Conservation (phyloP, 2,888 invertebrate species). For the Nemotelus nigrinus region DNA sequence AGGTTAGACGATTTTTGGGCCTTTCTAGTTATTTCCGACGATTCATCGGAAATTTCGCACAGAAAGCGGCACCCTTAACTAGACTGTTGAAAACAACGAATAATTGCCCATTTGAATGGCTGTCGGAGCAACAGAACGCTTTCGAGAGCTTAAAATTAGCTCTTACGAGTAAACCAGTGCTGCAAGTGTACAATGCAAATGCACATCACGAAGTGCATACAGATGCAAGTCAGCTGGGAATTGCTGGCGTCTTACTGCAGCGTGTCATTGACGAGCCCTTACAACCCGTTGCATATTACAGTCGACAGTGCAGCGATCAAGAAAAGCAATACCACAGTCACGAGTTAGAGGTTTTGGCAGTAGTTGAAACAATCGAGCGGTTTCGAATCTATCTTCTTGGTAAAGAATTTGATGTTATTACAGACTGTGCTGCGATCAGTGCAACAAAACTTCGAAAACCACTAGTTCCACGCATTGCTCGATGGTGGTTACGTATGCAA, state of each 20-base stretch:
- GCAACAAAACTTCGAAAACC: background rate
- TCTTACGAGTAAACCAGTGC: slow-evolving; percentile 44
- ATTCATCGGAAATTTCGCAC: background rate
- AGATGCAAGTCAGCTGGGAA: slow-evolving; percentile 57
- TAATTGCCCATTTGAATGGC: background rate
- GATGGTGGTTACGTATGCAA: background rate
- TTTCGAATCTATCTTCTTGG: slow-evolving; percentile 58
- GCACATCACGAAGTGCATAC: slow-evolving; percentile 57
- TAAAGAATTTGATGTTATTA: slow-evolving; percentile 48
- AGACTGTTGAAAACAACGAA: background rate
- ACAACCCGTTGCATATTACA: no score
- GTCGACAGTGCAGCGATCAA: no score
- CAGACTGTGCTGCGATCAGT: background rate
- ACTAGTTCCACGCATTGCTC: background rate
- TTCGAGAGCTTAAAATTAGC: background rate
- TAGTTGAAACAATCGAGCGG: no score
- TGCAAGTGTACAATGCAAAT: slow-evolving; percentile 54
- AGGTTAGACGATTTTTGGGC: slow-evolving; percentile 20
- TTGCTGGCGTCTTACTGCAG: slow-evolving; percentile 58
- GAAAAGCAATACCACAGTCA: slow-evolving; percentile 46
- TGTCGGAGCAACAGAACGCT: background rate
- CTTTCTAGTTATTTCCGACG: slow-evolving; percentile 19
- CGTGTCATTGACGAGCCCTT: no score
- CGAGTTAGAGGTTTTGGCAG: no score
- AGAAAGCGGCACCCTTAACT: background rate